Conservation (phyloP, 1,140 invertebrate genomes). For the Schlechtendalia chinensis region DNA sequence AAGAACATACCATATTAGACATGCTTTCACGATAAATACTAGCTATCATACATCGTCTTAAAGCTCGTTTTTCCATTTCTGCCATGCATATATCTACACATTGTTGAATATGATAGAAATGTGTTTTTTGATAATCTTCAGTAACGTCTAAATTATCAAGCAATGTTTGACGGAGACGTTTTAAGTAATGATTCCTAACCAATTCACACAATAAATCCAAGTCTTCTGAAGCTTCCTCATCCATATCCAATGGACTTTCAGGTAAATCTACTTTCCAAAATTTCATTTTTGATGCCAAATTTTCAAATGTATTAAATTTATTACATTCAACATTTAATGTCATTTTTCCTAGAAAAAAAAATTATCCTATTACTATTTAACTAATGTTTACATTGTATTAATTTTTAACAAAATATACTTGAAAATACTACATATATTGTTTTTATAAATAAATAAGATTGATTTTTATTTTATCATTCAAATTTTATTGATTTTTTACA, state of each 20-base stretch:
- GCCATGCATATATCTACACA: constrained; percentile 49
- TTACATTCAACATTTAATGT: not conserved
- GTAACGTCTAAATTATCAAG: constrained; percentile 42
- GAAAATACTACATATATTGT: no score
- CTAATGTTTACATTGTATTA: no score
- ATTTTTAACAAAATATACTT: no score
- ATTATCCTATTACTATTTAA: not conserved
- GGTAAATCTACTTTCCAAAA: constrained; percentile 33
- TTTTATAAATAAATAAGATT: no score
- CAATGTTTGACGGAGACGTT: constrained; percentile 45
- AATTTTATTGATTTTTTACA: no score
- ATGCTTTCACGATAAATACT: constrained; percentile 51
- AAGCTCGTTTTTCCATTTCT: constrained; percentile 52
- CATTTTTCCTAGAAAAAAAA: not conserved
- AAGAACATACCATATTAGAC: constrained; percentile 49
- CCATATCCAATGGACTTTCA: constrained; percentile 12
- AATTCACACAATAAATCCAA: constrained; percentile 22
- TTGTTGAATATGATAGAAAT: constrained; percentile 15
- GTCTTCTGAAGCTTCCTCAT: constrained; percentile 21
- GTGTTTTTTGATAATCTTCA: constrained; percentile 6
- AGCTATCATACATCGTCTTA: constrained; percentile 52
- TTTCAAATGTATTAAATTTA: not conserved
- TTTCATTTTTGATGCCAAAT: not conserved
- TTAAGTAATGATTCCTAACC: constrained; percentile 49
- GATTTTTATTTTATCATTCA: no score